Base-by-base conservation (phyloP, 2,888 invertebrate species). In the Portevinia maculata region DNA sequence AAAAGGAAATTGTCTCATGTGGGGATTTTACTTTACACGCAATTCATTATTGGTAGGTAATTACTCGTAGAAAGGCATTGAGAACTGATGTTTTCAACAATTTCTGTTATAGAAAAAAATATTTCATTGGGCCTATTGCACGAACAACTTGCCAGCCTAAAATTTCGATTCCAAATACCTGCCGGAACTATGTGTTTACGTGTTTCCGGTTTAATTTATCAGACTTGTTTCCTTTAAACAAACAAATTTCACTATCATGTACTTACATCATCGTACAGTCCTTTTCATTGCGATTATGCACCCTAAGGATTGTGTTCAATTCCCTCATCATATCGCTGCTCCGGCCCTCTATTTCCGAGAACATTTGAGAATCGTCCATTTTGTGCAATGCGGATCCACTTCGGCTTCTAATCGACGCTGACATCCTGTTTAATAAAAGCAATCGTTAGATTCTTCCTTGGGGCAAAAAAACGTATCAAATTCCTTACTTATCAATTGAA, bases 291-390 rank as follows among this genome's bases (percentile, higher is more conserved):
- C 89, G 86, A 52, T 84, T 84, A 69, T 91, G 91, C 30, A 90
- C 89, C 15, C 91, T 91, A 85, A 93, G 87, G 70, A 93, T 88
- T 11, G 91, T 91, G 53, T 92, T 92, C 91, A 93, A 92, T 86
- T 93, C 93, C 85, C 92, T 91, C 89, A 92, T 91, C 48, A 92
- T 91, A 85, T 92, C 91, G 79, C 91, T 91, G 73, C 92, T 90
- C 84, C 92, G 91, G 64, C 90, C 90, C 84, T 92, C 91, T 65
- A 93, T 85, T 84, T 92, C 92, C 6, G 81, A 73, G 1, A 83
- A 17, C 84, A 90, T 88, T 53, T 91, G 91, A 39, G 92, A 91
- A 50, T 93, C 93, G 84, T 93, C 92, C 78, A 93, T 87, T 71
- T 92, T 92, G 86, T 92, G 91, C 84, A 92, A 88, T 71, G 92